phyloP scores from a whole-genome alignment of 2,113 vertebrate species.

The Cichladusa arquata region DNA sequence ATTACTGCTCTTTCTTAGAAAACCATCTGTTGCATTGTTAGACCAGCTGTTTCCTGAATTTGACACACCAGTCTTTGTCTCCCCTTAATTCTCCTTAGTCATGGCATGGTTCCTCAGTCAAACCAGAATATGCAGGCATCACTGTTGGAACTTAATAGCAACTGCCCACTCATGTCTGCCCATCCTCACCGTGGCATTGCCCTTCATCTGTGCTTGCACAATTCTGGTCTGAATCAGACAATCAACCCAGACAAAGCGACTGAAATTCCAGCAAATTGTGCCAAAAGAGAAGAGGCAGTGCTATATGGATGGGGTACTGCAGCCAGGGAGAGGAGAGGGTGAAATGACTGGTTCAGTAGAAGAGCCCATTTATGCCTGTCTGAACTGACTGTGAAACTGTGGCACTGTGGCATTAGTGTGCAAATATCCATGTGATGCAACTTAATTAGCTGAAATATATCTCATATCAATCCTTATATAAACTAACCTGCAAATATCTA shows the following conservation, averaged over 20 bases:
- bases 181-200: background rate
- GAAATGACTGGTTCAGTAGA: background rate
- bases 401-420: background rate
- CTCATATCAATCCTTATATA: background rate
- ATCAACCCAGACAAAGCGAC: background rate
- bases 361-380: background rate
- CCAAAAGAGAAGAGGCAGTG: background rate
- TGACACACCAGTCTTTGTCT: background rate
- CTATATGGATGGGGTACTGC: fast-evolving
- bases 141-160: background rate
- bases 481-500: background rate
- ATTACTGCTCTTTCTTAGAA: background rate
- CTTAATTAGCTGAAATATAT: background rate
- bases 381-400: background rate
- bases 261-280: background rate
- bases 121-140: background rate
- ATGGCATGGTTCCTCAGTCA: background rate
- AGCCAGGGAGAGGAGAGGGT: background rate
- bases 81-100: background rate
- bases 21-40: background rate
- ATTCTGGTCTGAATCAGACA: background rate
- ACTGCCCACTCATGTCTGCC: fast-evolving
- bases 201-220: background rate
- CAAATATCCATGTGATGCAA: background rate
- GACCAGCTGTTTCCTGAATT: background rate